Conservation (phyloP, 2,113 vertebrate genomes). For the Plecturocebus donacophilus region DNA sequence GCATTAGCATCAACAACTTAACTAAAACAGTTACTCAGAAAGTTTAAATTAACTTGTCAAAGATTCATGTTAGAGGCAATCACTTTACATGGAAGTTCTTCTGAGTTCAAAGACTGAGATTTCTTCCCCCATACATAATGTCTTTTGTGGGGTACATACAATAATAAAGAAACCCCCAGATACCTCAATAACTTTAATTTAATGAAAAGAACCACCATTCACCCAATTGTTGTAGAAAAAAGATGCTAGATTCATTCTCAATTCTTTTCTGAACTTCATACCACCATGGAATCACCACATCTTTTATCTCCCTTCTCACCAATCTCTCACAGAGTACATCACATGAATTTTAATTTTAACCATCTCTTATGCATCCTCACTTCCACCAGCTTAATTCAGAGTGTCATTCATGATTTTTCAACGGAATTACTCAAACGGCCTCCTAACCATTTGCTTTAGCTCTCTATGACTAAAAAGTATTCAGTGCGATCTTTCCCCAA, state of each 20-base stretch:
- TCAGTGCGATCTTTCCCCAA: neutral
- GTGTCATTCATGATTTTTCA: neutral
- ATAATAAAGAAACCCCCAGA: neutral
- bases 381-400: neutral
- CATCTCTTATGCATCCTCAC: neutral
- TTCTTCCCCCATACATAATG: neutral
- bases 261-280: neutral
- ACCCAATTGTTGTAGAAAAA: neutral
- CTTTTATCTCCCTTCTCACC: rapidly evolving
- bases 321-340: neutral
- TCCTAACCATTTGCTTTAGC: neutral
- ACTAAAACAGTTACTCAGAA: neutral
- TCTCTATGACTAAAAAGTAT: neutral
- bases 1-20: neutral
- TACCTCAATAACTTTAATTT: neutral
- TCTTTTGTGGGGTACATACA: neutral
- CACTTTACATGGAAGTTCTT: neutral
- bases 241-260: neutral
- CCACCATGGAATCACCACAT: rapidly evolving
- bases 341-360: neutral
- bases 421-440: neutral
- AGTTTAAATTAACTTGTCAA: neutral
- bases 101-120: neutral
- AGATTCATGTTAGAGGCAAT: neutral
- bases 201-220: neutral